These are phyloP conservation scores for Anagyrus pseudococci DNA, from an alignment of 2,888 invertebrate genomes.

Conservation along the genomic window DNA sequence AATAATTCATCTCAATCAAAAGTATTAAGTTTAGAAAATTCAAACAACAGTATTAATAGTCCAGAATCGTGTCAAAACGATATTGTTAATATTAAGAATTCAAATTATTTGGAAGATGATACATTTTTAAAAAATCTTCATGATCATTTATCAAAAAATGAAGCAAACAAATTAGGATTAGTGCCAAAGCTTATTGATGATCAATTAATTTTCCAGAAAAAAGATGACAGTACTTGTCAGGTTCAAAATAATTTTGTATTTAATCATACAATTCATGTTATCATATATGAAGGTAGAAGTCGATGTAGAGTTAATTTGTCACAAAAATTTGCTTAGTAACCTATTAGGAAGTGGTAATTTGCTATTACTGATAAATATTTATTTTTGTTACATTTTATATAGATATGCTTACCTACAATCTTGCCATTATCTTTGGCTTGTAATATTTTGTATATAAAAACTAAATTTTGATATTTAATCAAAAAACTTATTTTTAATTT, in stretches of 20 bases:
- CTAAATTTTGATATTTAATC: too few species aligned
- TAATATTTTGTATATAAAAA: too few species aligned
- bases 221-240: background rate
- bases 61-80: slow-evolving; percentile 42
- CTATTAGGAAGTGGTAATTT: too few species aligned
- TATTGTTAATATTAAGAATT: too few species aligned
- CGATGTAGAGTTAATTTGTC: slow-evolving; percentile 40
- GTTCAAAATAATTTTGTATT: slow-evolving; percentile 42
- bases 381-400: too few species aligned
- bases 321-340: slow-evolving; percentile 27
- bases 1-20: slow-evolving; percentile 25
- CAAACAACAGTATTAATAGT: slow-evolving; percentile 40
- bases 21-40: slow-evolving; percentile 44
- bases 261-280: slow-evolving; percentile 64
- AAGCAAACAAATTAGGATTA: slow-evolving; percentile 15
- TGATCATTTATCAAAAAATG: slow-evolving; percentile 35
- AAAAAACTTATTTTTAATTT: too few species aligned
- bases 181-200: slow-evolving; percentile 41
- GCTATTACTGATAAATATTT: too few species aligned
- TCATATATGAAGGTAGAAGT: slow-evolving; percentile 64
- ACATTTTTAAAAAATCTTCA: slow-evolving; percentile 44
- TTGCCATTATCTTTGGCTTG: too few species aligned
- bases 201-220: slow-evolving; percentile 42
- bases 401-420: too few species aligned
- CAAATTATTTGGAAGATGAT: too few species aligned